Evolutionary conservation across 2,888 invertebrate genomes (phyloP), one percentile per base, ranked within the genome.

Genomic region (Cetonia aurata): DNA sequence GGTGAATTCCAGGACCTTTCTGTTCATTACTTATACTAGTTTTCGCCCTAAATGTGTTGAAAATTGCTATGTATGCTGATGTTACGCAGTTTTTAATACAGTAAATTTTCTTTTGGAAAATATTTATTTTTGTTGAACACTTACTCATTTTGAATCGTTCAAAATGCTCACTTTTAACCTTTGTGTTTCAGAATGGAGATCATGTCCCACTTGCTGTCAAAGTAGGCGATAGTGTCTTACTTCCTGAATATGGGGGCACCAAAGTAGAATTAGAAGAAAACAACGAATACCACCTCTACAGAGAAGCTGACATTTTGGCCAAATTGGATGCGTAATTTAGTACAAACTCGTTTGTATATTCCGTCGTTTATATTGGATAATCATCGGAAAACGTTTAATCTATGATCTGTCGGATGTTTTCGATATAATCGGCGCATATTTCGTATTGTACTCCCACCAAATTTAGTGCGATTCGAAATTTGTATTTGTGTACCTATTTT

Each of bases 201-300:
- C 88, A 92, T 78, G 87, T 96, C 78, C 93, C 96, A 65, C 85
- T 93, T 55, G 87, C 90, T 75, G 93, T 99, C 6, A 91, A 94
- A 85, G 93, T 94, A 73, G 99, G 99, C 68, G 99, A 99, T 84
- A 90, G 90, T 80, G 99, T 99, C 9, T 88, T 99, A 68, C 88
- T 99, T 62, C 99, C 99, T 0, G 99, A 99, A 86, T 99, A 96
- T 86, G 99, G 99, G 72, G 99, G 99, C 77, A 98, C 97, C 75
- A 99, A 98, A 88, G 94, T 99, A 56, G 90, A 92, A 77, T 84
- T 99, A 68, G 94, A 93, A 72, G 95, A 96, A 73, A 93, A 96
- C 79, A 93, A 93, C 81, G 99, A 99, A 84, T 95, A 93, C 83
- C 95, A 95, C 79, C 88, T 99, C 76, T 99, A 96, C 90, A 89